Conservation (phyloP, 2,113 vertebrate genomes). For the Todiramphus saurophagus region DNA sequence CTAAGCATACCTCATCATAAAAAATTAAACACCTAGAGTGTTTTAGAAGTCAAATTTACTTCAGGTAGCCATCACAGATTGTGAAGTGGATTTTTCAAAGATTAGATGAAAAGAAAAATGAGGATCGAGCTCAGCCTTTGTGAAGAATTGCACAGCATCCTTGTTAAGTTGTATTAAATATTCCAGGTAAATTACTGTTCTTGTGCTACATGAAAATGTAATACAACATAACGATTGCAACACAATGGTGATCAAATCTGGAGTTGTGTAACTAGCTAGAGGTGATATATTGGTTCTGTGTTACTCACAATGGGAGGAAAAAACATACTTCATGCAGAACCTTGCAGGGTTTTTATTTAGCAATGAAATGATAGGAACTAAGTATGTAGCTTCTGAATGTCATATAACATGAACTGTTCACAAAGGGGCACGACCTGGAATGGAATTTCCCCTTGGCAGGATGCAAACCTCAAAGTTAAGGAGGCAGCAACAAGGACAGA, state of each 20-base stretch:
- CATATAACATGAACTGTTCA: neutral
- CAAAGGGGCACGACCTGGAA: neutral
- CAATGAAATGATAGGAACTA: constrained; percentile 41
- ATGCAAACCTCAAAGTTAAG: neutral
- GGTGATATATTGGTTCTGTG: neutral
- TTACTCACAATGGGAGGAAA: neutral
- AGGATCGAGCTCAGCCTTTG: neutral
- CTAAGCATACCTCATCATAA: neutral
- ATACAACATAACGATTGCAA: neutral
- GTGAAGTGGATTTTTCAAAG: neutral
- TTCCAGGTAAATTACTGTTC: neutral
- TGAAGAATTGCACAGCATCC: neutral
- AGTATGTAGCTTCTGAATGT: neutral
- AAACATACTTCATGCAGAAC: neutral
- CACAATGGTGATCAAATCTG: neutral
- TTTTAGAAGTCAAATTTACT: neutral
- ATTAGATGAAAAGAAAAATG: neutral
- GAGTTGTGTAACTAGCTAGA: neutral
- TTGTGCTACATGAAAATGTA: neutral
- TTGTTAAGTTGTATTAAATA: neutral
- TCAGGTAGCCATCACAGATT: neutral
- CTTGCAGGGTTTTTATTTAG: neutral
- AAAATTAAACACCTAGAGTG: neutral
- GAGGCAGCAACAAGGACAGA: neutral
- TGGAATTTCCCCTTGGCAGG: constrained; percentile 24